These are phyloP conservation scores for Argyrosomus regius DNA, from an alignment of 2,797 vertebrate genomes.

Conservation along the genomic window DNA sequence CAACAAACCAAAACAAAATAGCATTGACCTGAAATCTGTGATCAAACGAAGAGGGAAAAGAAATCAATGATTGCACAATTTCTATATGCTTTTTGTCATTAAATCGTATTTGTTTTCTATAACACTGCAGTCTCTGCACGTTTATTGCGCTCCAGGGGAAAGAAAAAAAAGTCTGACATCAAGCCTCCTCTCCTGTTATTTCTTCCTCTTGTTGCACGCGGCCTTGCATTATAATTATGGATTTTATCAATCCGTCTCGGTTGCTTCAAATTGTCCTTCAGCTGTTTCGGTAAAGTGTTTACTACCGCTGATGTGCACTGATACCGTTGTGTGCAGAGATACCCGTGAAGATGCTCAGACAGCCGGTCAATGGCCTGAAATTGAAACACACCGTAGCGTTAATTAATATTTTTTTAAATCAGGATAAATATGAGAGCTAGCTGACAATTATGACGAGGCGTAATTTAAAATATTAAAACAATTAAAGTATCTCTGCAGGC, in stretches of 20 bases:
- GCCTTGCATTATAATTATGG: slow-evolving; percentile 57
- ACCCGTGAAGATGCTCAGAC: slow-evolving; percentile 33
- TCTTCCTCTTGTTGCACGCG: background rate
- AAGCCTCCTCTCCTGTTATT: background rate
- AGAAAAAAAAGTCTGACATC: slow-evolving; percentile 14
- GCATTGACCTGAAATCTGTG: slow-evolving; percentile 86
- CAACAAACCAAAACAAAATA: slow-evolving; percentile 75
- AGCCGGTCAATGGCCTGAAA: slow-evolving; percentile 12
- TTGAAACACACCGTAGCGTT: slow-evolving; percentile 9
- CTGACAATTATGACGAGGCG: slow-evolving; percentile 17
- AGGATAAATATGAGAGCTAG: slow-evolving; percentile 34
- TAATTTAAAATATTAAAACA: slow-evolving; percentile 17
- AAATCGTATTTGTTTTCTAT: slow-evolving; percentile 87
- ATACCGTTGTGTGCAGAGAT: slow-evolving; percentile 29
- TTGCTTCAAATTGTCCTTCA: slow-evolving; percentile 66
- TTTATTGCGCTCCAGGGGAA: slow-evolving; percentile 55
- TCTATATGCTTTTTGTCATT: slow-evolving; percentile 88
- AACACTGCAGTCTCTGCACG: slow-evolving; percentile 68
- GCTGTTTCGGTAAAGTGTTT: slow-evolving; percentile 58
- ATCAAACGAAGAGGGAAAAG: slow-evolving; percentile 70
- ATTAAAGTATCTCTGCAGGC: background rate
- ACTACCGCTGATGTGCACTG: slow-evolving; percentile 46
- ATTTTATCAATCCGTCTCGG: slow-evolving; percentile 63
- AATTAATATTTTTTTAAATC: slow-evolving; percentile 42
- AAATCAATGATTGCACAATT: slow-evolving; percentile 88